Base-by-base conservation (phyloP, 2,113 vertebrate genomes). In the Cyprinodon tularosa region DNA sequence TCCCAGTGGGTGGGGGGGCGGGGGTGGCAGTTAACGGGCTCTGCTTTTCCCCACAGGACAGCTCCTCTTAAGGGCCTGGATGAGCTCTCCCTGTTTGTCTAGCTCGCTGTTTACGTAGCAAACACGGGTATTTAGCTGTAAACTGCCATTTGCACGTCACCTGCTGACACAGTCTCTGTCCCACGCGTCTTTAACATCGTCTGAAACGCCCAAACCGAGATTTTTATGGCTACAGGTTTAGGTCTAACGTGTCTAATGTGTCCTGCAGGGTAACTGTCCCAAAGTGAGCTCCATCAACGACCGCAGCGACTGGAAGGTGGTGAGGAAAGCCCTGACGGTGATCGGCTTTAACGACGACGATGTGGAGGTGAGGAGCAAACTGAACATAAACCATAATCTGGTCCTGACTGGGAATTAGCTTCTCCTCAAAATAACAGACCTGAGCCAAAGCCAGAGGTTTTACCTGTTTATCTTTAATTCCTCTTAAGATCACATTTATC, bases 261-360 rank as follows among this genome's bases (percentile, higher is more conserved):
- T 60, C 68, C 81, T 81, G 17, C 77, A 98, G 98, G 98, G 98
- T 65, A 98, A 99, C 90, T 99, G 98, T 90, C 97, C 97, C 74
- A 97, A 96, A 86, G 98, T 99, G 83, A 99, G 97, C 86, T 99
- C 98, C 90, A 99, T 99, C 88, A 99, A 96, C 8, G 98, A 99
- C 68, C 98, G 97, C 92, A 98, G 91, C 0, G 98, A 99, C 50
- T 99, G 98, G 98, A 99, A 97, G 90, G 78, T 93, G 0, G 96
- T 99, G 89, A 94, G 92, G 82, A 96, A 95, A 92, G 98, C 97
- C 0, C 86, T 99, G 84, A 94, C 90, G 0, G 84, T 99, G 82
- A 99, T 98, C 0, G 93, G 97, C 91, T 99, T 99, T 92, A 96
- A 80, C 0, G 96, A 96, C 63, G 95, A 90, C 0, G 98, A 99